Evolutionary conservation across 1,140 invertebrate genomes (phyloP), one percentile per base, ranked within the genome.

Genomic region (Caenorhabditis remanei): DNA sequence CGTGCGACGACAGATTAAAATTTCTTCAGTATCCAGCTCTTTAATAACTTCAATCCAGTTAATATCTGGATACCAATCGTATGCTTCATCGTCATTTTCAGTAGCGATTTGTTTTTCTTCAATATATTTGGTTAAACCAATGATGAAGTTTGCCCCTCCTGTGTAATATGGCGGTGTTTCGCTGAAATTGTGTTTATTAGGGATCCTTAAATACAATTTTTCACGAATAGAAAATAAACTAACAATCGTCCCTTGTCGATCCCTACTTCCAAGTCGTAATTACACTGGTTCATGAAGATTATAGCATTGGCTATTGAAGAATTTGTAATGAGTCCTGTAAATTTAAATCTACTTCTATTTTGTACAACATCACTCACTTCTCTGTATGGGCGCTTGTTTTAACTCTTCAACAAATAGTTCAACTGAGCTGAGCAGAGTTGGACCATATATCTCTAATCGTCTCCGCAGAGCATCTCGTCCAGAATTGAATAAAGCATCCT

Each of bases 21-120:
- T 2, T 4, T 79, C n/a, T 24, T 48, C 46, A 79, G 5, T 19
- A 13, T 79, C 71, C 6, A 79, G 41, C n/a, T 79, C 71, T 50
- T 79, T 79, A 2, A 79, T 24, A 14, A 79, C 71, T 50, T 79
- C 71, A 46, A 50, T 21, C 71, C 71, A 79, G n/a, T 79, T 24
- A n/a, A 79, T 79, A 32, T 50, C n/a, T 13, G 71, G 71, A 79
- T 50, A 79, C 71, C 71, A 79, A 50, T 79, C 71, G 13, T 21
- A 53, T n/a, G 46, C 11, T 50, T 50, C 71, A 4, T 50, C 21
- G 9, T 50, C 14, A 7, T 4, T 8, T 50, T 13, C 19, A 11
- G 4, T 13, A 13, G n/a, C 71, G 9, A 16, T 21, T 79, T 79
- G 71, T 9, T 79, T 41, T 24, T 79, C 40, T 41, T 79, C 46